Base-by-base conservation (phyloP, 2,888 invertebrate species). In the Netelia melanura region DNA sequence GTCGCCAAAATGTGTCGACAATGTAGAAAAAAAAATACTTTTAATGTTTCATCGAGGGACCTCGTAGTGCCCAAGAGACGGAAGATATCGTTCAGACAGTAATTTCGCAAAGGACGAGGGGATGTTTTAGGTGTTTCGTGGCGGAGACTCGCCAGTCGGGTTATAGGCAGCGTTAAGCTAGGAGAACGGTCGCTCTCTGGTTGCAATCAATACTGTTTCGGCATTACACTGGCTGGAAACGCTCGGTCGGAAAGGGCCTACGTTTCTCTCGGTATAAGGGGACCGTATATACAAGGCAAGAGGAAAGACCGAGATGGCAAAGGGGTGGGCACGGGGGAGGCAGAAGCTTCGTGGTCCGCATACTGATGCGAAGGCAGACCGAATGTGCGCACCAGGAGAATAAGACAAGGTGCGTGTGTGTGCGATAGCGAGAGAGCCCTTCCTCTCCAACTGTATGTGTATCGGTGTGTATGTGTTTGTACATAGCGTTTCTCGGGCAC, bases 181-280 rank as follows among this genome's bases (percentile, higher is more conserved):
- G 91, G 91, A 89, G 91, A 85, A 81, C 83, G 83, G 77, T 77
- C 75, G 81, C 77, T 70, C 74, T 76, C 44, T 38, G 74, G 88
- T 90, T 92, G 92, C 93, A 93, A 93, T 93, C 93, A 93, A 93
- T 93, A 93, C 93, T 91, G 92, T 92, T 93, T 93, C 92, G 92
- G 92, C 91, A 93, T 93, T 93, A 93, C 93, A 90, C 89, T 92
- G 38, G 90, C 89, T 91, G 92, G 93, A 93, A 93, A 93, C 91
- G 92, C 91, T 92, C 92, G 92, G 91, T 90, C 78, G 80, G 90
- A 93, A 93, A 92, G 91, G 90, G 91, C 91, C 93, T 92, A 91
- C 92, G 92, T 92, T 93, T 91, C 90, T 89, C 89, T 89, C 86
- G 88, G 87, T 87, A 88, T 86, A 77, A 54, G 86, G 83, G 65